Percentiles rank a stretch among this genome's conserved stretches.
phyloP scores from a whole-genome alignment of 2,888 invertebrate species.

The Augochlorella aurata region DNA sequence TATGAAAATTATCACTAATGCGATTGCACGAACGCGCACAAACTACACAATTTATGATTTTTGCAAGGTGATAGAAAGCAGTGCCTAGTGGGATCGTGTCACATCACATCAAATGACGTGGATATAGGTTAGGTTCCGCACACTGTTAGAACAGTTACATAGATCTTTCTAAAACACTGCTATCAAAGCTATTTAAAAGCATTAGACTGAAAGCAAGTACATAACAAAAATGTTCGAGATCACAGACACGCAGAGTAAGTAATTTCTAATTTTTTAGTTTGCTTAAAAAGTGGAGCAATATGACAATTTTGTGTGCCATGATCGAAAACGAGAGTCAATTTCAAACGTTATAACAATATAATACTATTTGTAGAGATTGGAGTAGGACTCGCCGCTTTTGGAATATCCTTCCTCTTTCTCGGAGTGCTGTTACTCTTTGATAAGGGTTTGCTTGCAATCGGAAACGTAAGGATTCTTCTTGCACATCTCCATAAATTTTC shows the following conservation, averaged over 20 bases:
- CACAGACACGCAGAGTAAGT: slow-evolving; percentile 92
- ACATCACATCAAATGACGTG: slow-evolving; percentile 76
- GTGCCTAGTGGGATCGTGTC: slow-evolving; percentile 40
- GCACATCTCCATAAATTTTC: neutral
- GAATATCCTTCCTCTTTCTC: slow-evolving; percentile 96
- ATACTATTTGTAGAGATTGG: slow-evolving; percentile 92
- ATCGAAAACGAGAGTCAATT: neutral
- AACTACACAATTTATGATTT: slow-evolving; percentile 15
- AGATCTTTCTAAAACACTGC: slow-evolving; percentile 27
- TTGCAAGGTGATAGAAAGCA: slow-evolving; percentile 38
- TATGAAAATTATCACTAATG: slow-evolving; percentile 15
- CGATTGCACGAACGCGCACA: neutral
- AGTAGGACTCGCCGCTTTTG: slow-evolving; percentile 97
- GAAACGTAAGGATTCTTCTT: slow-evolving; percentile 90
- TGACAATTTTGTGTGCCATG: neutral
- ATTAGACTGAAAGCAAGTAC: slow-evolving; percentile 3
- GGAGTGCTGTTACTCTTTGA: slow-evolving; percentile 97
- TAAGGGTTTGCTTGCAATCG: slow-evolving; percentile 98
- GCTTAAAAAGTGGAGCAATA: neutral
- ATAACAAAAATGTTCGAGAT: slow-evolving; percentile 89
- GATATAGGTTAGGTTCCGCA: slow-evolving; percentile 74
- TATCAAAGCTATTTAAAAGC: slow-evolving; percentile 26
- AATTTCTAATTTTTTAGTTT: neutral
- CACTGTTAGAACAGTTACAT: slow-evolving; percentile 43
- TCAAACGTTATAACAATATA: slow-evolving; percentile 9